Evolutionary conservation across 2,888 invertebrate species (phyloP).

Genomic region (Halocaridina rubra): DNA sequence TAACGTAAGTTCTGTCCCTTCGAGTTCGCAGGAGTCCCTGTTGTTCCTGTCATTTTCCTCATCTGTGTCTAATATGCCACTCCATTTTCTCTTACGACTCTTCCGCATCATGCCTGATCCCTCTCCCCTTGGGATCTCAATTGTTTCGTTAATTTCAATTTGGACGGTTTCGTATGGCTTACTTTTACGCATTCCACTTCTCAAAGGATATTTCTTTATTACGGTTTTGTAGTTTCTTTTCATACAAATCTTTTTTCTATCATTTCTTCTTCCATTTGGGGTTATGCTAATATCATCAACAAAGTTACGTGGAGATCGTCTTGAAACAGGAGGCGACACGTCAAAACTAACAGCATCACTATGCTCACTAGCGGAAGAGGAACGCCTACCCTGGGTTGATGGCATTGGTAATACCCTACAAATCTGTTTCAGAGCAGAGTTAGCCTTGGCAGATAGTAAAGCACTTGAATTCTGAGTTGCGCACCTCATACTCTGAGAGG

Average conservation of each 20-base stretch:
- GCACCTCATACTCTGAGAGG: conserved; percentile 15
- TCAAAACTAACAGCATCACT: conserved; percentile 41
- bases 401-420: conserved; percentile 62
- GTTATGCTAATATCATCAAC: conserved; percentile 19
- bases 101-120: conserved; percentile 49
- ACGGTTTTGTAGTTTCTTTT: conserved; percentile 63
- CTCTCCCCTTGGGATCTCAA: conserved; percentile 58
- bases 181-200: conserved; percentile 58
- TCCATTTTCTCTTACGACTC: conserved; percentile 62
- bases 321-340: conserved; percentile 3
- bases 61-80: conserved; percentile 50
- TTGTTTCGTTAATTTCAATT: conserved; percentile 63
- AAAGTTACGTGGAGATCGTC: conserved; percentile 19
- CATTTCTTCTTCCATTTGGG: neutral
- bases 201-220: conserved; percentile 61
- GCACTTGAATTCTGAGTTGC: conserved; percentile 13
- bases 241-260: conserved; percentile 61
- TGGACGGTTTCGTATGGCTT: conserved; percentile 63
- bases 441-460: conserved; percentile 19
- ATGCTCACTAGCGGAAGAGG: conserved; percentile 55
- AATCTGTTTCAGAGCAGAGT: conserved; percentile 52
- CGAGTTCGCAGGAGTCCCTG: conserved; percentile 9
- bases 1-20: neutral
- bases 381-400: conserved; percentile 53
- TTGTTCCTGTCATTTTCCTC: conserved; percentile 25